Evolutionary conservation across 2,113 vertebrate species (phyloP), one percentile per base, ranked within the genome.

Genomic region (Calypte anna): DNA sequence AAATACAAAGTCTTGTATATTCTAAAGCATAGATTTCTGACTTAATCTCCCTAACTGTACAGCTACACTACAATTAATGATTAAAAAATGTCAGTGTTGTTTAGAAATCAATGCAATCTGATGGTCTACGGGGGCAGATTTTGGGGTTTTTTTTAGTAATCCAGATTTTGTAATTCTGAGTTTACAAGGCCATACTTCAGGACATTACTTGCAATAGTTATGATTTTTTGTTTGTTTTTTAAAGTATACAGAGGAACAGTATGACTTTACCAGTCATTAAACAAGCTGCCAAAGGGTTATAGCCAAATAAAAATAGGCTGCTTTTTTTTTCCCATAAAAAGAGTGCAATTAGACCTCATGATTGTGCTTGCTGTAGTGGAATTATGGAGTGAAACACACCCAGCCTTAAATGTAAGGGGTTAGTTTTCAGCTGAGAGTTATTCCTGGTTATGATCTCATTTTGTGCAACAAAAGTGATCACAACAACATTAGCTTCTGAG

Each of bases 401-500:
- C 93, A 69, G 82, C 87, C 77, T 88, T 93, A 96, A 96, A 97
- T 88, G 61, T 82, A 81, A 95, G 61, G 61, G 80, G 89, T 96
- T 96, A 96, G 82, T 96, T 96, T 97, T 96, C 92, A 96, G 86
- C 87, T 91, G 38, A 83, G 93, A 96, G 64, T 96, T 98, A 97
- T 98, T 98, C 94, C 84, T 98, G 94, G 90, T 81, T 93, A 94
- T 97, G 97, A 98, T 92, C 96, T 98, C 97, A 98, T 95, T 95
- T 93, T 91, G 82, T 86, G 75, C 83, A 30, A 44, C 85, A 84
- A 86, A 97, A 95, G 88, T 72, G 73, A 90, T 94, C 77, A 88
- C 88, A 96, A 96, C 91, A 93, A 63, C 86, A 86, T 48, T 74
- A 94, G 76, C 72, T 93, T 40, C 50, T 64, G 28, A 67, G 38